phyloP scores from a whole-genome alignment of 2,888 invertebrate genomes.

The Capitulum mitella region DNA sequence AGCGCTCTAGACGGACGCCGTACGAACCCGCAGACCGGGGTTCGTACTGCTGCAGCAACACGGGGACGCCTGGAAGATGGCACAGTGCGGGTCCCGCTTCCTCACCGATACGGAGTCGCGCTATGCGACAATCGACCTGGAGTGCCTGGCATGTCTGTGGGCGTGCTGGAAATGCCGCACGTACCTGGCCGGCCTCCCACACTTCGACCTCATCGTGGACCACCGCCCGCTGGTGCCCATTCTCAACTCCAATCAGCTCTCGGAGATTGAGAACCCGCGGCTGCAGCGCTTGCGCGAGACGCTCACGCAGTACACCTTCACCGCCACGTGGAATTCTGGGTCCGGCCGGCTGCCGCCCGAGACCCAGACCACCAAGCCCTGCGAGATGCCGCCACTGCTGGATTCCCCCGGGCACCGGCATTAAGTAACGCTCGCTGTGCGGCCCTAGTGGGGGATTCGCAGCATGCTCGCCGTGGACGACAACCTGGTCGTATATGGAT shows the following conservation, averaged over 20 bases:
- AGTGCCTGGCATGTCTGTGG: slow-evolving; percentile 25
- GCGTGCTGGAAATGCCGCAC: neutral
- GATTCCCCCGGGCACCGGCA: neutral
- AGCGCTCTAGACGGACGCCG: slow-evolving; percentile 27
- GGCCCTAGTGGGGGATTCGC: slow-evolving; percentile 26
- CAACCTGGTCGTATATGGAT: slow-evolving; percentile 33
- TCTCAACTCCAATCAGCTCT: slow-evolving; percentile 22
- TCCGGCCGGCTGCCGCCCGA: neutral
- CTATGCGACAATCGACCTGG: slow-evolving; percentile 24
- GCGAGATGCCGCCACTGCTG: neutral
- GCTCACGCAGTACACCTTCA: slow-evolving; percentile 14
- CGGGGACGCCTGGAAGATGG: neutral
- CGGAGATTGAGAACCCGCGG: slow-evolving; percentile 29
- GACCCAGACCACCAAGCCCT: neutral
- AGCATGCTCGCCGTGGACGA: slow-evolving; percentile 29
- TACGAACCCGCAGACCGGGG: slow-evolving; percentile 26
- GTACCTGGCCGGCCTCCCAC: slow-evolving; percentile 8
- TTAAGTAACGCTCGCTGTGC: neutral
- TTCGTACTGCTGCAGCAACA: slow-evolving; percentile 23
- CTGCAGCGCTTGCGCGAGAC: slow-evolving; percentile 27
- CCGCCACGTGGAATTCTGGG: slow-evolving; percentile 23
- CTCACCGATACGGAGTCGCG: slow-evolving; percentile 13
- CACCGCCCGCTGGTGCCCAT: slow-evolving; percentile 28
- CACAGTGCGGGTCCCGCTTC: slow-evolving; percentile 28
- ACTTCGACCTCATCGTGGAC: slow-evolving; percentile 26